Evolutionary conservation across 2,797 vertebrate species (phyloP).

Genomic region (Girardinus metallicus): DNA sequence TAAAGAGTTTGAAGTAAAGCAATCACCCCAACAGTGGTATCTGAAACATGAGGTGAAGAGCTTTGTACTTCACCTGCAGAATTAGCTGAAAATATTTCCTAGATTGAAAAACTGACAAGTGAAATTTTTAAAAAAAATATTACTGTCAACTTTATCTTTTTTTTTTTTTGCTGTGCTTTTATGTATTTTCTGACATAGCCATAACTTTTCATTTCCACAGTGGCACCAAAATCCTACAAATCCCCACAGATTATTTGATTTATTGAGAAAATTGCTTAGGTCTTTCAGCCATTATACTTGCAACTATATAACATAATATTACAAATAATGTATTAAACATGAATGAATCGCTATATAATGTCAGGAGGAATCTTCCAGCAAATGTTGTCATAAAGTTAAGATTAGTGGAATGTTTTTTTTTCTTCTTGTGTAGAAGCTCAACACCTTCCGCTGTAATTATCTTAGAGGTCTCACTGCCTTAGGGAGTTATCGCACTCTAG

Average conservation of each 20-base stretch:
- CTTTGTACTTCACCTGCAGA: background rate
- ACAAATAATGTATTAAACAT: background rate
- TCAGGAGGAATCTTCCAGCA: background rate
- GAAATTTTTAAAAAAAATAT: background rate
- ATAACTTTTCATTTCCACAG: background rate
- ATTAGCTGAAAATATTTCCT: slow-evolving; percentile 4
- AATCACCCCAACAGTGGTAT: slow-evolving; percentile 19
- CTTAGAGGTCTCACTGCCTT: slow-evolving; percentile 37
- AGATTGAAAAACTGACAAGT: background rate
- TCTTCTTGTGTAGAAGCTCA: slow-evolving; percentile 34
- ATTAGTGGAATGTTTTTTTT: slow-evolving; percentile 18
- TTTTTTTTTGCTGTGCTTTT: background rate
- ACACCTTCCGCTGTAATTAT: slow-evolving; percentile 63
- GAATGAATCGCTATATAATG: background rate
- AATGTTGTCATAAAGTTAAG: slow-evolving; percentile 1
- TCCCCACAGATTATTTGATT: too few relatives aligned
- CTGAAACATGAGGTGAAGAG: slow-evolving; percentile 7
- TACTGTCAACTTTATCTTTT: background rate
- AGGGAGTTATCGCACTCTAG: slow-evolving; percentile 61
- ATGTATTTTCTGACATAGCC: background rate
- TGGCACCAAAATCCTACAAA: background rate
- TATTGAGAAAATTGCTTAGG: background rate
- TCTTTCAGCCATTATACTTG: background rate
- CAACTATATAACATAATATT: too few relatives aligned
- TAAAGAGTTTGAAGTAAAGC: slow-evolving; percentile 44